Conservation (phyloP, 2,797 vertebrate species). For the Melanotaenia maccullochi region DNA sequence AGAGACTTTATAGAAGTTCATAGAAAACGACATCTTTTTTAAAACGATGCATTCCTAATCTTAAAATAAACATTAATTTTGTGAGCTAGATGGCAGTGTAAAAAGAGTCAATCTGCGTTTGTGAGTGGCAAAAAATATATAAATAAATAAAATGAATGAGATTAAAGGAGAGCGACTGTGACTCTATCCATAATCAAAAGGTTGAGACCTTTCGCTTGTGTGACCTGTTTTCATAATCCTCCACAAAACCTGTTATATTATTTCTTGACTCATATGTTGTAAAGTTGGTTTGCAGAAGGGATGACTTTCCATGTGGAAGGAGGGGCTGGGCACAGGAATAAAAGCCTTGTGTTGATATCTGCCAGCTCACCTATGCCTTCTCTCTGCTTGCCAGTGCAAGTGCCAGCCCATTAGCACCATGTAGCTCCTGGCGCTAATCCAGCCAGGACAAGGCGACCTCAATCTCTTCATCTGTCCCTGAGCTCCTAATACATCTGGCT, state of each 20-base stretch:
- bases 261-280: slow-evolving; percentile 28
- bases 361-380: slow-evolving; percentile 47
- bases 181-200: slow-evolving; percentile 29
- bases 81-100: not conserved
- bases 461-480: slow-evolving; percentile 66
- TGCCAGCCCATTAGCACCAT: slow-evolving; percentile 72
- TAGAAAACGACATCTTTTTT: too few relatives aligned
- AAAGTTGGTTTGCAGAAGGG: slow-evolving; percentile 22
- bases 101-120: not conserved
- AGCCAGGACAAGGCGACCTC: slow-evolving; percentile 67
- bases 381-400: slow-evolving; percentile 39
- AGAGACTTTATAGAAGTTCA: too few relatives aligned
- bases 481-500: slow-evolving; percentile 69
- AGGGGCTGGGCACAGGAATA: slow-evolving; percentile 24
- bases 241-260: slow-evolving; percentile 36
- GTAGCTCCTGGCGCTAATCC: slow-evolving; percentile 67
- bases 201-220: slow-evolving; percentile 18
- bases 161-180: not conserved
- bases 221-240: slow-evolving; percentile 28
- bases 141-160: not conserved
- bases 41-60: too few relatives aligned
- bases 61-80: slow-evolving; percentile 24
- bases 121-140: not conserved
- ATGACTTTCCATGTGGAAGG: slow-evolving; percentile 4
- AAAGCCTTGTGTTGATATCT: slow-evolving; percentile 51